phyloP scores from a whole-genome alignment of 2,113 vertebrate genomes.

The Tychaedon coryphoeus region DNA sequence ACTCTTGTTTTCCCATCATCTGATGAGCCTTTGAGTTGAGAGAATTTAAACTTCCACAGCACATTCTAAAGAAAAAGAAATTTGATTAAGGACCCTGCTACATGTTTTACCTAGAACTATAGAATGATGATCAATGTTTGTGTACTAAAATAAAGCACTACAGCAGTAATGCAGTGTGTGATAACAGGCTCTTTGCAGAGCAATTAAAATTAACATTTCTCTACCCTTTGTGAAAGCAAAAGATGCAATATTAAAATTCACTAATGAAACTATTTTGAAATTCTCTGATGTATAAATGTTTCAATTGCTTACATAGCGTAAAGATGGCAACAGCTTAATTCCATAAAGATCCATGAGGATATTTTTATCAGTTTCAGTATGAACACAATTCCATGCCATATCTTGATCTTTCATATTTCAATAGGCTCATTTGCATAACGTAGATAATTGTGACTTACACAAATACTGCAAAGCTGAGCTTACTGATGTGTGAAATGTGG shows the following conservation, averaged over 20 bases:
- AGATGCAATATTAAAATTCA: background rate
- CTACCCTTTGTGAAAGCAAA: background rate
- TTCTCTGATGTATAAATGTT: background rate
- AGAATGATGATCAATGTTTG: background rate
- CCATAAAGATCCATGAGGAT: background rate
- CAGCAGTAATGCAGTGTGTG: background rate
- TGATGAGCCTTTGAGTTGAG: constrained; percentile 94
- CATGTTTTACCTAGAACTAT: background rate
- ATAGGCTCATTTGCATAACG: background rate
- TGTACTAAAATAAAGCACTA: background rate
- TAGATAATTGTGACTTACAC: background rate
- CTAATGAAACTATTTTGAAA: background rate
- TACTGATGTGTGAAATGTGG: background rate
- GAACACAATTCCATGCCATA: background rate
- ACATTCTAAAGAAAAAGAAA: constrained; percentile 72
- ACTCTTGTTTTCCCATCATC: constrained; percentile 91
- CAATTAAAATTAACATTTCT: background rate
- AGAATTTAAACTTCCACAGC: constrained; percentile 92
- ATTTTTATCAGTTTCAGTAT: background rate
- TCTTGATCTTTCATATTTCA: background rate
- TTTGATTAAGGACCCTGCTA: background rate
- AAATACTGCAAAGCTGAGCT: background rate
- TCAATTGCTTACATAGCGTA: background rate
- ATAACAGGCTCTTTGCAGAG: background rate
- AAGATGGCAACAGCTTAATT: background rate